Base-by-base conservation (phyloP, 2,797 vertebrate species). In the Leucoraja ocellata region DNA sequence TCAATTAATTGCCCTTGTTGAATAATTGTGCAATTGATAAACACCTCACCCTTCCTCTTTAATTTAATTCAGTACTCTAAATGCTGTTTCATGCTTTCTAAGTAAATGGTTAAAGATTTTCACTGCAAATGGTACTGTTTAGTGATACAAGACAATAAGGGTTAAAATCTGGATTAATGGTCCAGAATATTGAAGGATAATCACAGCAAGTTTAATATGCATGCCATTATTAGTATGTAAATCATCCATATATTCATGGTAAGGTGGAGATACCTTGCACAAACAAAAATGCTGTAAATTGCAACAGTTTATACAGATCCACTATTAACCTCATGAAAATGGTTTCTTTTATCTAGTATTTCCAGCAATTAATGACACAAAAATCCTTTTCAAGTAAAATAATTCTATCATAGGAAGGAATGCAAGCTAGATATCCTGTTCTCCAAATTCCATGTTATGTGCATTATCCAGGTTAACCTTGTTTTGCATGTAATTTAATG, bases 1-100 rank as follows among this genome's bases (percentile, higher is more conserved):
- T 96, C 96, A 96, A 97, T 97, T 97, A 97, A 97, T 96, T 97
- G 96, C 95, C 95, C 96, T 97, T 96, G 96, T 97, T 97, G 96
- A 97, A 96, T 95, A 95, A 95, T 96, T 96, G 96, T 96, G 96
- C 96, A 97, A 96, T 80, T 95, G 95, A 95, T 96, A 97, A 97
- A 97, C 96, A 96, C 97, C 96, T 76, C 65, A 80, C 61, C 91
- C 84, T 91, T 86, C 79, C 96, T 96, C 94, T 96, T 96, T 96
- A 96, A 97, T 97, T 74, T 54, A 92, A 73, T 25, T 74, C 10
- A 36, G 36, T 25, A 76, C 90, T 28, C 73, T 74, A 54, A 74
- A 92, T 28, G 88, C n/a, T 73, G 63, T n/a, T 91, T 39, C 36
- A 39, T 39, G 25, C 71, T 54, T 11, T 46, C 18, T 54, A 54